A percentile compares a stretch with the other conserved stretches of the same genome.
Conservation (phyloP, 1,140 invertebrate genomes). For the Heterodera carotae region DNA sequence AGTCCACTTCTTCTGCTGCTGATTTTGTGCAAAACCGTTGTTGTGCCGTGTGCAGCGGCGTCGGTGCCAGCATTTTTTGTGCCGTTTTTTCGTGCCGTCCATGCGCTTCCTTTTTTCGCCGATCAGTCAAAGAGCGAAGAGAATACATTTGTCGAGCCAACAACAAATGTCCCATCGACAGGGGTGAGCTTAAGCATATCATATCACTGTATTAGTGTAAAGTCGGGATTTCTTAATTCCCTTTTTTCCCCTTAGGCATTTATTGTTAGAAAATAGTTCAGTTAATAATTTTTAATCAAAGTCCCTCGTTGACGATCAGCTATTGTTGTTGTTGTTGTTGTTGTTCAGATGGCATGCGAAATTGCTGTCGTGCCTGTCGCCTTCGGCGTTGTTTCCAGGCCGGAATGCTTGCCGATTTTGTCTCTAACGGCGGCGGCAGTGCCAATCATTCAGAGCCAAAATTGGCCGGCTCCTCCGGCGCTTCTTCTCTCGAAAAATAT, state of each 20-base stretch:
- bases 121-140: background rate
- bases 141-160: slow-evolving; percentile 7
- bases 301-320: background rate
- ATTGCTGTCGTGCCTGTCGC: slow-evolving; percentile 93
- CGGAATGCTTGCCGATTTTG: slow-evolving; percentile 89
- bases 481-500: background rate
- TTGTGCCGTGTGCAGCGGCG: slow-evolving; percentile 17
- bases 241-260: background rate
- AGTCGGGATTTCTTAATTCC: no score
- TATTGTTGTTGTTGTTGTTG: background rate
- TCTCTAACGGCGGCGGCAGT: background rate
- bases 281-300: background rate
- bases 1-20: no score
- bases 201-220: background rate
- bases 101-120: slow-evolving; percentile 27
- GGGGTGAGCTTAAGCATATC: slow-evolving; percentile 9
- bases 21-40: background rate
- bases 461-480: background rate
- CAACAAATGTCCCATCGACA: slow-evolving; percentile 24
- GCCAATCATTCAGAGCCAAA: background rate
- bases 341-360: slow-evolving; percentile 69
- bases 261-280: background rate
- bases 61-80: slow-evolving; percentile 19
- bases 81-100: slow-evolving; percentile 24
- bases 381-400: slow-evolving; percentile 94